Percentiles rank a stretch among this genome's conserved stretches.
Conservation (phyloP, 1,140 invertebrate species). For the Idris sp. region DNA sequence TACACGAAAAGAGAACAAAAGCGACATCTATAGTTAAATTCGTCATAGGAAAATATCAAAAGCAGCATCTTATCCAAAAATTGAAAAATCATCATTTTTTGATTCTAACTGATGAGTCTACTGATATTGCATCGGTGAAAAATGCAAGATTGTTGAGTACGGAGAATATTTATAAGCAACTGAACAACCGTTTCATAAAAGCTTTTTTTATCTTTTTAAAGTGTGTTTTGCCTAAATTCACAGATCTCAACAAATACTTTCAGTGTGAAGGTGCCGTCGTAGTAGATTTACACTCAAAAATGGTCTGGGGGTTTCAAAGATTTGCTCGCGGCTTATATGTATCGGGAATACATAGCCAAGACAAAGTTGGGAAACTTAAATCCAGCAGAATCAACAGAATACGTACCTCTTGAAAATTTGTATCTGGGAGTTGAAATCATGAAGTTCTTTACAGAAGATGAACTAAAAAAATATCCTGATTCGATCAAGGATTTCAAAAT, state of each 20-base stretch:
- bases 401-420: not conserved
- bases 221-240: constrained; percentile 21
- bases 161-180: too few species aligned
- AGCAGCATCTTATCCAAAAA: not conserved
- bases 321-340: not conserved
- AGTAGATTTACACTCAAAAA: constrained; percentile 22
- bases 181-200: constrained; percentile 42
- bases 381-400: not conserved
- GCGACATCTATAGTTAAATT: constrained; percentile 5
- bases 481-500: not conserved
- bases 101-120: constrained; percentile 19
- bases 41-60: constrained; percentile 3
- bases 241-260: constrained; percentile 12
- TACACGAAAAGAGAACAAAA: constrained; percentile 45
- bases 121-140: constrained; percentile 15
- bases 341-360: not conserved
- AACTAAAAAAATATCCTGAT: not conserved
- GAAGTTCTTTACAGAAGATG: not conserved
- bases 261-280: constrained; percentile 9
- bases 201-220: constrained; percentile 23
- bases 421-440: constrained; percentile 12
- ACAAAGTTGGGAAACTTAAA: constrained; percentile 1
- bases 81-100: constrained; percentile 10
- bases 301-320: constrained; percentile 6
- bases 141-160: constrained; percentile 4